A percentile compares a stretch with the other conserved stretches of the same genome.
Conservation (phyloP, 2,888 invertebrate species). For the Epirrhoe alternata region DNA sequence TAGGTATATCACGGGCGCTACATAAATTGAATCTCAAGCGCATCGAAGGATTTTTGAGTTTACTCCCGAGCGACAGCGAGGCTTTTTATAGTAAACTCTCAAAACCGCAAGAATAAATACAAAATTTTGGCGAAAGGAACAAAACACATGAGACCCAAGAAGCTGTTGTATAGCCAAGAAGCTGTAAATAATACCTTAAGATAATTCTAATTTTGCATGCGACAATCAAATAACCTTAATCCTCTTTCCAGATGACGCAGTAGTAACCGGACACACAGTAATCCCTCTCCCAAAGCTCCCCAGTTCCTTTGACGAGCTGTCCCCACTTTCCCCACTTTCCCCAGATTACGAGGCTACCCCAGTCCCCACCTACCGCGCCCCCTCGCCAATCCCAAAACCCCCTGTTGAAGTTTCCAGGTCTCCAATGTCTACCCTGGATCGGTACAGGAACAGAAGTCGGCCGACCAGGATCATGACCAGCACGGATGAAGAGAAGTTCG, state of each 20-base stretch:
- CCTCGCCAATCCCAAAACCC: constrained; percentile 71
- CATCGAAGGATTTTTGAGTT: no score
- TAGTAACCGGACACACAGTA: constrained; percentile 86
- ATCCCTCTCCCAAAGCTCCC: constrained; percentile 87
- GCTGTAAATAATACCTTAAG: no score
- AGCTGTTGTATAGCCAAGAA: no score
- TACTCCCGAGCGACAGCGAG: no score
- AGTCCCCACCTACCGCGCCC: constrained; percentile 65
- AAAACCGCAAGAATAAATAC: no score
- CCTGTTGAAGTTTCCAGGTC: constrained; percentile 59
- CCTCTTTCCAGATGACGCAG: constrained; percentile 82
- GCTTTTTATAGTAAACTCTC: no score
- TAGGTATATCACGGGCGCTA: no score
- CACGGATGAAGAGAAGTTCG: constrained; percentile 88
- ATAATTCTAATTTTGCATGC: no score
- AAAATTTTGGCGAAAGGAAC: no score
- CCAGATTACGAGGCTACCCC: constrained; percentile 69
- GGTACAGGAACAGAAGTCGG: constrained; percentile 74
- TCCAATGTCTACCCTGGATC: constrained; percentile 79
- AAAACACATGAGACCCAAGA: no score
- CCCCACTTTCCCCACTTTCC: constrained; percentile 66
- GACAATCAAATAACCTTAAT: not conserved
- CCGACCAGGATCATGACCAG: constrained; percentile 71
- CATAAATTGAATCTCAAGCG: no score
- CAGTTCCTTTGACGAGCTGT: constrained; percentile 74